Conservation (phyloP, 2,113 vertebrate genomes). For the Podarcis cretensis region DNA sequence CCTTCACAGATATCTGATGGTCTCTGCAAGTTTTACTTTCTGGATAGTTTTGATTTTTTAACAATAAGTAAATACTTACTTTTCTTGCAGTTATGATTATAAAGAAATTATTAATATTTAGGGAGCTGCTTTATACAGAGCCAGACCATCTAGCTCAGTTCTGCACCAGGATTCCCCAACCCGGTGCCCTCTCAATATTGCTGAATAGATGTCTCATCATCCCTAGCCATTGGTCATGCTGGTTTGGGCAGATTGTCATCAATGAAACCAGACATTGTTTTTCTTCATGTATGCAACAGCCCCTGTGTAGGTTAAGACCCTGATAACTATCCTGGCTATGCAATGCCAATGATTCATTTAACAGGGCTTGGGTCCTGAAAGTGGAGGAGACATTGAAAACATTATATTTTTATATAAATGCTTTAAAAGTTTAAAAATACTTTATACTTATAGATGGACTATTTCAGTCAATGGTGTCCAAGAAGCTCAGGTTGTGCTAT, state of each 20-base stretch:
- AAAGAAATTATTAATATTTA: not conserved
- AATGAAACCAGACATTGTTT: not conserved
- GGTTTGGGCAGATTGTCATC: not conserved
- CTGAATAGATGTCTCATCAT: too few relatives aligned
- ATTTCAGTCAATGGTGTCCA: not conserved
- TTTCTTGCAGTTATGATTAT: not conserved
- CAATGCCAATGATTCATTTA: not conserved
- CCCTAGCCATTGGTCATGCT: too few relatives aligned
- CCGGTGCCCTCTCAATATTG: not conserved
- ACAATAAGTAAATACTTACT: not conserved
- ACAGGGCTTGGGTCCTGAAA: not conserved
- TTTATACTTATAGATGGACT: not conserved
- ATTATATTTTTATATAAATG: not conserved
- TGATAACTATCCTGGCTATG: not conserved
- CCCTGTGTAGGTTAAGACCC: not conserved
- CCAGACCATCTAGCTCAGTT: not conserved
- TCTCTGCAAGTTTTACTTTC: conserved; percentile 26
- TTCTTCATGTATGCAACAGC: not conserved
- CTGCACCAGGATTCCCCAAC: not conserved
- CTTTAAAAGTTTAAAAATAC: not conserved
- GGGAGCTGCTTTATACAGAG: not conserved
- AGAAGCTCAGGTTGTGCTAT: not conserved
- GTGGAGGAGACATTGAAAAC: not conserved
- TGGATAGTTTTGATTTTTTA: not conserved
- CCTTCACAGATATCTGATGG: conserved; percentile 47